A percentile compares a stretch with the other conserved stretches of the same genome.
These are phyloP conservation scores for Periparus ater DNA, from an alignment of 2,797 vertebrate genomes.

Conservation along the genomic window DNA sequence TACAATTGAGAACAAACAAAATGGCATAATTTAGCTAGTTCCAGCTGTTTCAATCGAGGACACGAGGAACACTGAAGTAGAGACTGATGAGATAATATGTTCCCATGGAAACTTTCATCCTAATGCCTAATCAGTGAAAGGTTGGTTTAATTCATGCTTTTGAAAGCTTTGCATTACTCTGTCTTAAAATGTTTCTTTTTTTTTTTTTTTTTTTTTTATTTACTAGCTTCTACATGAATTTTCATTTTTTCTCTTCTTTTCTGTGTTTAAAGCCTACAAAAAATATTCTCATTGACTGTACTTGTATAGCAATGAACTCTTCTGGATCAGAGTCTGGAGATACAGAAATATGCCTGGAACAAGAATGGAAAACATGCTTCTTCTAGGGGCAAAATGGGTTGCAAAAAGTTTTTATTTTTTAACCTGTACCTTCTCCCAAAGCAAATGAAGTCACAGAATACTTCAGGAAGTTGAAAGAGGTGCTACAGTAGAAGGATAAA, in stretches of 20 bases:
- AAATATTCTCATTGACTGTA: not conserved
- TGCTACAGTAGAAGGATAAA: not conserved
- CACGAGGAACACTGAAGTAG: slow-evolving; percentile 28
- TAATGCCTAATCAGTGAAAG: slow-evolving; percentile 30
- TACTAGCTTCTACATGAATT: not conserved
- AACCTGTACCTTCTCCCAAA: not conserved
- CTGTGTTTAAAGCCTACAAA: not conserved
- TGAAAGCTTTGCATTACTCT: not conserved
- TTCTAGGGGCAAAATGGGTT: not conserved
- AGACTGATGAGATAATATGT: slow-evolving; percentile 43
- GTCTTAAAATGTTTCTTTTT: not conserved
- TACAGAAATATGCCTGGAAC: not conserved
- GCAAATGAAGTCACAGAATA: not conserved
- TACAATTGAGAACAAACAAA: slow-evolving; percentile 20
- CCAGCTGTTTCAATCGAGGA: slow-evolving; percentile 36
- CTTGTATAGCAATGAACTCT: not conserved
- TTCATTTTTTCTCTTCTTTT: not conserved
- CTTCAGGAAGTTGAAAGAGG: not conserved
- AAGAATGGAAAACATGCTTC: not conserved
- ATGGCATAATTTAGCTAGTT: slow-evolving; percentile 38
- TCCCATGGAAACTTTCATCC: slow-evolving; percentile 50
- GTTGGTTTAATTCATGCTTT: slow-evolving; percentile 26
- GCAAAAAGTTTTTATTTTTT: not conserved
- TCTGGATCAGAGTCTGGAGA: not conserved
- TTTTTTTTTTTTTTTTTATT: not conserved